Base-by-base conservation (phyloP, 1,140 invertebrate species). In the Euura saliciscinereae region DNA sequence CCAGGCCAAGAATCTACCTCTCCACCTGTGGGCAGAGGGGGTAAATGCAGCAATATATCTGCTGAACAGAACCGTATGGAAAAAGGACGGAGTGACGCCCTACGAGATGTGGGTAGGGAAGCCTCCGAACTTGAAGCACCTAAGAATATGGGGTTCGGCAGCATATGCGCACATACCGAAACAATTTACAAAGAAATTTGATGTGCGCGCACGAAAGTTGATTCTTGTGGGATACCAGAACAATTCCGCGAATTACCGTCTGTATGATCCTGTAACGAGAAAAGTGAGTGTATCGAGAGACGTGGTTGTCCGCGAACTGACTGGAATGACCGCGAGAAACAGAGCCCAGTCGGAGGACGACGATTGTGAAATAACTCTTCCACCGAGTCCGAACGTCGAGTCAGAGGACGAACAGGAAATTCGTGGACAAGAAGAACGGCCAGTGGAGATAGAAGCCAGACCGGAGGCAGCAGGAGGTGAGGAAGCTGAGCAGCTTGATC, bases 1-100 rank as follows among this genome's bases (percentile, higher is more conserved):
- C 5, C 46, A 75, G 45, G 74, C 76, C 28, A 73, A 79, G 44
- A 71, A 82, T 28, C 69, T 89, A 46, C 75, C 51, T 8, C n/a
- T 59, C 8, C 8, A 59, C 51, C n/a, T 59, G 51, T 59, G 51
- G 51, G 51, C 51, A 76, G 86, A 89, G 80, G 85, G 86, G 13
- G 74, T 85, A 0, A 74, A 76, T 65, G 87, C 83, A 5, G 82
- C 82, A 2, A 74, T 72, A 7, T 80, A 85, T 69, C 70, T 82
- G 8, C 74, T 76, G 45, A 86, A 85, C 68, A 65, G 77, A 81
- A 43, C 51, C 43, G 68, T 72, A 3, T 44, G 64, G 66, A 73
- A 13, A 11, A 43, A n/a, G 11, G 51, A 51, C 13, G 2, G 43
- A 43, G 6, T 74, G 68, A 74, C 69, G 13, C 74, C 72, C 2